Conservation (phyloP, 35 echinoderm and acorn worm genomes). For the Apostichopus japonicus region DNA sequence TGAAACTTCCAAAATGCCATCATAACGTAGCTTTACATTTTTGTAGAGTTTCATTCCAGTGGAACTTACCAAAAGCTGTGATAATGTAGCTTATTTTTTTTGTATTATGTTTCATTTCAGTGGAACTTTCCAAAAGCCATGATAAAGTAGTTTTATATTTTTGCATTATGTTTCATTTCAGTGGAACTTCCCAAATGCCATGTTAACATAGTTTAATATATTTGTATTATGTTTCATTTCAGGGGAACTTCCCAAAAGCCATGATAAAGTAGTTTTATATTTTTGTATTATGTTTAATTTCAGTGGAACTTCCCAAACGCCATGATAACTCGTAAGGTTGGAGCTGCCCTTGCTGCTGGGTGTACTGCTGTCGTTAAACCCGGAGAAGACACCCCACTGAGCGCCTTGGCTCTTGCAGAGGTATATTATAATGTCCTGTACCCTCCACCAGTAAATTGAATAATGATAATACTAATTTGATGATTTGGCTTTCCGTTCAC, state of each 20-base stretch:
- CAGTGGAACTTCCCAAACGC: slow-evolving; percentile 98
- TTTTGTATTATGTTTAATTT: not conserved
- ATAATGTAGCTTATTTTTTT: no score
- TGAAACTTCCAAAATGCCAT: no score
- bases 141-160: no score
- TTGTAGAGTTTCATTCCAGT: no score
- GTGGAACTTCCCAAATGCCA: no score
- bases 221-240: not conserved
- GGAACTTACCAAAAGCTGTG: no score
- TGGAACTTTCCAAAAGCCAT: no score
- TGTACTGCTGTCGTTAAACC: slow-evolving; percentile 91
- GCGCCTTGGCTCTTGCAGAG: slow-evolving; percentile 79
- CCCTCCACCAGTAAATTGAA: not conserved
- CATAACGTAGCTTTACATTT: no score
- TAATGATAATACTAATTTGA: slow-evolving; percentile 47
- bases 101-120: no score
- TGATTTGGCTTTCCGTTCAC: slow-evolving; percentile 5
- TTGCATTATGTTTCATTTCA: no score
- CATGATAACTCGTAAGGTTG: slow-evolving; percentile 93
- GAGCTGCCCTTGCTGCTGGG: slow-evolving; percentile 88
- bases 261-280: not conserved
- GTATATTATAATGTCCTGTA: slow-evolving; percentile 43
- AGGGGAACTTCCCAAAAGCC: not conserved
- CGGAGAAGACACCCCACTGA: slow-evolving; percentile 85
- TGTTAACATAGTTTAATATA: no score